These are phyloP conservation scores for Metaphire vulgaris DNA, from an alignment of 1,140 invertebrate species.

Conservation along the genomic window DNA sequence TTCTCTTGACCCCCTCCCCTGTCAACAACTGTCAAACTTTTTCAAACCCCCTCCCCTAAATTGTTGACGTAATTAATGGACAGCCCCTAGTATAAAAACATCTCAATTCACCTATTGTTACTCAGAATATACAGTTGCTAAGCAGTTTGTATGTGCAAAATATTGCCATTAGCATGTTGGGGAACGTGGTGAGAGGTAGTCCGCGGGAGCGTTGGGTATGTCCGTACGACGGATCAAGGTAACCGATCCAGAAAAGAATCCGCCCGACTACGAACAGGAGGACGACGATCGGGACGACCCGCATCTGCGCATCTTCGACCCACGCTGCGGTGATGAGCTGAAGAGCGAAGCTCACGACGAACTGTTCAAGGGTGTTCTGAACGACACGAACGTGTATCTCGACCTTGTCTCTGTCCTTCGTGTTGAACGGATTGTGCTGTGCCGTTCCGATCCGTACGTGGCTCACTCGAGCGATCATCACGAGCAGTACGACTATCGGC, in stretches of 20 bases:
- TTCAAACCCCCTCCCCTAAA: too few relatives aligned
- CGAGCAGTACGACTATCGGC: neutral
- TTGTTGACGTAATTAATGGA: too few relatives aligned
- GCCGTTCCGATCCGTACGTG: neutral
- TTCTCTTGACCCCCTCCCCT: too few relatives aligned
- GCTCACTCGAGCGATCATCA: neutral
- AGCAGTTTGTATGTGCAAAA: too few relatives aligned
- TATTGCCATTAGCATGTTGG: too few relatives aligned
- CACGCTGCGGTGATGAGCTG: neutral
- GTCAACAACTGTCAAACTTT: too few relatives aligned
- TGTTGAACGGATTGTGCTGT: neutral
- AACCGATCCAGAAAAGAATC: slow-evolving; percentile 16
- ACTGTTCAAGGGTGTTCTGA: slow-evolving; percentile 18
- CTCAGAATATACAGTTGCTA: too few relatives aligned
- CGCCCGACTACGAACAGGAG: slow-evolving; percentile 5
- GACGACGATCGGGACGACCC: neutral
- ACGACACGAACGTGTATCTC: neutral
- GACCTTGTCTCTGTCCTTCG: neutral
- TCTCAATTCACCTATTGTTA: too few relatives aligned
- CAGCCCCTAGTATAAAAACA: too few relatives aligned
- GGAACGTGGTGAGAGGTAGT: slow-evolving; percentile 8
- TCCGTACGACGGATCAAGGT: neutral
- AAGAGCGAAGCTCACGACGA: neutral
- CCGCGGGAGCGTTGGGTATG: neutral
- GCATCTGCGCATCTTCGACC: neutral